Base-by-base conservation (phyloP, 2,888 invertebrate genomes). In the Eulithis testata region DNA sequence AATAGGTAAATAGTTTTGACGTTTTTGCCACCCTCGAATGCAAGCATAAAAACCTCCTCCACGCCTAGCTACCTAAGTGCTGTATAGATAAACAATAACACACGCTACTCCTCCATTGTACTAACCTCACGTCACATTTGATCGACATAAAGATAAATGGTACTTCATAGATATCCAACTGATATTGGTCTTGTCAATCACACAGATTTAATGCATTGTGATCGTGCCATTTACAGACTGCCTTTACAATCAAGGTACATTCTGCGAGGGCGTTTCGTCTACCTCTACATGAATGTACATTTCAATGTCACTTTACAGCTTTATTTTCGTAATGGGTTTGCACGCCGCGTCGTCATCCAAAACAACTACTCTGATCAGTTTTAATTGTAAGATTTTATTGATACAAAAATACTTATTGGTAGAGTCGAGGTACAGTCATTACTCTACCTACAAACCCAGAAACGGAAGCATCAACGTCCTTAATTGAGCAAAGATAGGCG, bases 401-500 rank as follows among this genome's bases (percentile, higher is more conserved):
- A 53, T n/a, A 14, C 9, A 11, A 31, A 60, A 45, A 44, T 53
- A 52, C 5, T 21, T 12, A 44, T 11, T 36, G 6, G 40, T 31
- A 53, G 45, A 49, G 49, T 21, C 47, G 14, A 12, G n/a, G 21
- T 52, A 61, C 45, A 64, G 52, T 58, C 12, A 45, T 55, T 40
- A 5, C 12, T 50, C 55, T 64, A 64, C 59, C 59, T 59, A 59
- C 60, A 61, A 57, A 73, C 74, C 74, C 76, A 77, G 73, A 80
- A 82, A 81, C 85, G 84, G 87, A 86, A 85, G 84, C 79, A 76
- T 76, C 74, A 72, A 78, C 77, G 76, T 79, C 75, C 74, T 78
- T 83, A 85, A 86, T 87, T 82, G 81, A 82, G 78, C 76, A 72
- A 76, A 73, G 78, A 77, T 79, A 82, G 83, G 87, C 83, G 88